Evolutionary conservation across 2,113 vertebrate species (phyloP), one percentile per base, ranked within the genome.

Genomic region (Dolichallabes microphthalmus): DNA sequence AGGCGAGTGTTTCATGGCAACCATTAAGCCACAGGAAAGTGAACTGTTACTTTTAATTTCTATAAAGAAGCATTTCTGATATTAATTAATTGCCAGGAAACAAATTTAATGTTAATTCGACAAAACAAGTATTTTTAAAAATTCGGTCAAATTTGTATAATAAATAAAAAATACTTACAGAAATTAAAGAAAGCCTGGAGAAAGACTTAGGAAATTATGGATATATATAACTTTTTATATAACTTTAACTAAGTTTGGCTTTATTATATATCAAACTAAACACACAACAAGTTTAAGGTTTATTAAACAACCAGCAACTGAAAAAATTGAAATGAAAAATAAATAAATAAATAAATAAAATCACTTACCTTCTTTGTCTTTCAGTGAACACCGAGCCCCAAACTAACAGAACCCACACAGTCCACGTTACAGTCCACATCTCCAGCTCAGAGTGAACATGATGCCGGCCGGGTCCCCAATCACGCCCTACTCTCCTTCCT

Each of bases 341-440:
- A n/a, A 45, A 35, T 10, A 20, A 74, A 22, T 45, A 17, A 80
- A 35, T 35, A 35, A 35, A 35, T 35, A 35, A 8, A 60, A 39
- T 2, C 10, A 9, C 17, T 68, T 89, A 91, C 90, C 89, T 90
- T 93, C 91, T 90, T 8, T 87, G 87, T 64, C 85, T 87, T 80
- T 88, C 90, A 32, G 50, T 87, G 14, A 91, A 60, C 84, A 88
- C 80, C 85, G 53, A 80, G 1, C 85, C 88, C n/a, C 86, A 91
- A 84, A 94, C 90, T 50, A 90, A 80, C 32, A 57, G 30, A 55
- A 25, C 22, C 50, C 73, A 81, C 64, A 91, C 63, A 82, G 64
- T 87, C 88, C 90, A 79, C 69, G 89, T 77, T 87, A 86, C 87
- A 71, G 82, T 82, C 86, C 86, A 89, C 94, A 94, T 95, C 45